phyloP scores from a whole-genome alignment of 2,113 vertebrate species.

The Tricholaema leucomelas region DNA sequence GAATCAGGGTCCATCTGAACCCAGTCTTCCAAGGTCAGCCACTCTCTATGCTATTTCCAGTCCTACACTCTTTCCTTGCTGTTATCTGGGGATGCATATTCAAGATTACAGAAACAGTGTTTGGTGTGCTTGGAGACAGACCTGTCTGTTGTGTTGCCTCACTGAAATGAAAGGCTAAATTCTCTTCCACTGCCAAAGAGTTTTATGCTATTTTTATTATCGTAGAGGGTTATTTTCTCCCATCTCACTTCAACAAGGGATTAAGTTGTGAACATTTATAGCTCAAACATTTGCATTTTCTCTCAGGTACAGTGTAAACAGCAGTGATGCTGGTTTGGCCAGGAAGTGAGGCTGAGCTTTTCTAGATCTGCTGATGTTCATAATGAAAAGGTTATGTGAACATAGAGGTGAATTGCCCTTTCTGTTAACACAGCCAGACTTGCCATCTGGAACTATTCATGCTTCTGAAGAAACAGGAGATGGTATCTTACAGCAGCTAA shows the following conservation, averaged over 20 bases:
- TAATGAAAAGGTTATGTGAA: not conserved
- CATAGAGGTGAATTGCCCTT: not conserved
- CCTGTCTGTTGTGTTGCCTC: not conserved
- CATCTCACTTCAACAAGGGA: not conserved
- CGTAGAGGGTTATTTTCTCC: not conserved
- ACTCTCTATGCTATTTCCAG: not conserved
- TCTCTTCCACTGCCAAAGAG: not conserved
- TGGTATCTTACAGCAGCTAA: not conserved
- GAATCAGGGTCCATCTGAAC: not conserved
- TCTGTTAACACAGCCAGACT: not conserved
- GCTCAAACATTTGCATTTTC: slow-evolving; percentile 7
- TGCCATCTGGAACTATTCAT: not conserved
- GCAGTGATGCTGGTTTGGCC: not conserved
- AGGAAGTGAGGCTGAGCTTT: slow-evolving; percentile 2
- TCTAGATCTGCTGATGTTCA: not conserved
- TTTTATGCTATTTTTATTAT: not conserved
- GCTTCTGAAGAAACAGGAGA: not conserved
- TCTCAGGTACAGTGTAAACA: slow-evolving; percentile 29
- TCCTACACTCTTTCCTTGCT: not conserved
- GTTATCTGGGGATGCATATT: not conserved
- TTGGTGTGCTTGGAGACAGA: not conserved
- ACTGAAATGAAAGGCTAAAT: slow-evolving; percentile 9
- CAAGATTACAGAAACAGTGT: not conserved
- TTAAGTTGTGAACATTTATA: not conserved
- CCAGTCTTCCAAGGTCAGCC: not conserved